Evolutionary conservation across 2,888 invertebrate genomes (phyloP).

Genomic region (Zygaena filipendulae): DNA sequence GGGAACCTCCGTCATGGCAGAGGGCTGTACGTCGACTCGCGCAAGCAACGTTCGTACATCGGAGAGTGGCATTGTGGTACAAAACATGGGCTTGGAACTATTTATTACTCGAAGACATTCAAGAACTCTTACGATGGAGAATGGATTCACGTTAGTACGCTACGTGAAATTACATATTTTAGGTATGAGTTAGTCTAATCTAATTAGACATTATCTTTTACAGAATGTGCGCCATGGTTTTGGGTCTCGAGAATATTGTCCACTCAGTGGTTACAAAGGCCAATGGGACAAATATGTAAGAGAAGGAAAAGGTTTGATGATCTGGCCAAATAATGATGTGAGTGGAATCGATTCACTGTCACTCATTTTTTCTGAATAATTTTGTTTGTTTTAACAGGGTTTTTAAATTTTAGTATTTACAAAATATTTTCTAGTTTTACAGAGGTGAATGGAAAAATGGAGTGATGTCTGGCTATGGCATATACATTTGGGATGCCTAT

Average conservation of each 20-base stretch:
- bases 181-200: neutral
- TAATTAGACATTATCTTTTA: conserved; percentile 3
- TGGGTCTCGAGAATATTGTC: conserved; percentile 47
- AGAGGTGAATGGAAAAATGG: conserved; percentile 69
- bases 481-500: conserved; percentile 67
- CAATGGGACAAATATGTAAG: conserved; percentile 58
- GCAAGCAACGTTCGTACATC: conserved; percentile 37
- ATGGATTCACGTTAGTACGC: conserved; percentile 45
- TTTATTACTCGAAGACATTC: conserved; percentile 34
- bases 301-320: conserved; percentile 69
- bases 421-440: conserved; percentile 51
- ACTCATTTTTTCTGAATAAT: neutral
- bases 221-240: conserved; percentile 52
- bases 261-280: conserved; percentile 61
- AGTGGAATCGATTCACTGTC: conserved; percentile 23
- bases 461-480: conserved; percentile 67
- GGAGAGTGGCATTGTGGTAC: conserved; percentile 62
- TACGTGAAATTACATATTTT: conserved; percentile 1
- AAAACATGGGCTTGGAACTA: conserved; percentile 47
- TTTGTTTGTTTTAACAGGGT: neutral
- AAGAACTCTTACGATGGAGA: conserved; percentile 49
- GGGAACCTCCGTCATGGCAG: conserved; percentile 65
- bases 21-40: conserved; percentile 57
- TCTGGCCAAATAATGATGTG: conserved; percentile 71
- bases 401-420: neutral